Conservation (phyloP, 2,113 vertebrate genomes). For the Limanda limanda region DNA sequence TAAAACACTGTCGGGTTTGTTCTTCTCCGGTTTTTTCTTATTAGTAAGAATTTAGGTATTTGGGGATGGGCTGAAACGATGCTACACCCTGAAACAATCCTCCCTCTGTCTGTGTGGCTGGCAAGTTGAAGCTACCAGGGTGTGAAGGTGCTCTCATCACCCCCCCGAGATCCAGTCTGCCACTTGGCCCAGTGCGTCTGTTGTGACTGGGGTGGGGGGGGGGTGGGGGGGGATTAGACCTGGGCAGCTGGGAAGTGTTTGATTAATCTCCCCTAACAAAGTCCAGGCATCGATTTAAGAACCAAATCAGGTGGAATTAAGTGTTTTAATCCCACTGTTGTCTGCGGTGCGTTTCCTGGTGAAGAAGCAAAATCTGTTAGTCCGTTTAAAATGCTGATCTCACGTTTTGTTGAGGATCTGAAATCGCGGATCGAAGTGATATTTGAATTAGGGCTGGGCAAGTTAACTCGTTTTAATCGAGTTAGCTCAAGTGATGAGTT, state of each 20-base stretch:
- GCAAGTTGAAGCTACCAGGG: neutral
- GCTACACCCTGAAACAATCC: neutral
- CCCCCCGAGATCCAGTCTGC: constrained; percentile 44
- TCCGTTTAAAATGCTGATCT: constrained; percentile 39
- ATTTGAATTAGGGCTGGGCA: no score
- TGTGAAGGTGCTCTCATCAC: constrained; percentile 14
- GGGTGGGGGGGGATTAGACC: constrained; percentile 58
- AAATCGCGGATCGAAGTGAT: no score
- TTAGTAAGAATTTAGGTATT: neutral
- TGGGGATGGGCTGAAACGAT: neutral
- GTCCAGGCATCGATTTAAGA: constrained; percentile 57
- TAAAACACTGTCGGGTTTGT: neutral
- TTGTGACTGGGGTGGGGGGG: constrained; percentile 50
- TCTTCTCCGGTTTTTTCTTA: neutral
- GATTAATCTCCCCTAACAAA: constrained; percentile 65
- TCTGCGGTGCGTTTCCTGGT: constrained; percentile 48
- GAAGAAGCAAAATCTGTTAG: constrained; percentile 10
- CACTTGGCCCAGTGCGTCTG: constrained; percentile 45
- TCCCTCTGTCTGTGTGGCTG: no score
- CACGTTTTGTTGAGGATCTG: neutral
- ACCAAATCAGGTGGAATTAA: constrained; percentile 69
- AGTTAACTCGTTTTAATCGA: no score
- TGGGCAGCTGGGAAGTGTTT: constrained; percentile 58
- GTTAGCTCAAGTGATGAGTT: no score
- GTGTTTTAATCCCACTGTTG: constrained; percentile 65